phyloP scores from a whole-genome alignment of 2,113 vertebrate species.

The Eupsittula cactorum region DNA sequence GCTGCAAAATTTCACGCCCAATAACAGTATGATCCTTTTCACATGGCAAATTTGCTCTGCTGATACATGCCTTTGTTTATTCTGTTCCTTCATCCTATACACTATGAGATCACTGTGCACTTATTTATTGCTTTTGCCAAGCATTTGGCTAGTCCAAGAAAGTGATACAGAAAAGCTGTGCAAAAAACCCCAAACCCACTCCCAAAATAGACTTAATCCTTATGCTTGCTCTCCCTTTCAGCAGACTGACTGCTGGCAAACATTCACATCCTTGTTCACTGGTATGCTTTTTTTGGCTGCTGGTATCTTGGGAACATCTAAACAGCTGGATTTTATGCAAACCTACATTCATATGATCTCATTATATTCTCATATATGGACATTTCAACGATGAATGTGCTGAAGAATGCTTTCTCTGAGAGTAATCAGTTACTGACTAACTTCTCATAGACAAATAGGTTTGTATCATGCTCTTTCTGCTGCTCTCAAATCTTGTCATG shows the following conservation, averaged over 20 bases:
- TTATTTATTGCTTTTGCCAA: background rate
- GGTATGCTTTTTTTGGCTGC: slow-evolving; percentile 46
- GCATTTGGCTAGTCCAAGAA: background rate
- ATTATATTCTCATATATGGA: slow-evolving; percentile 39
- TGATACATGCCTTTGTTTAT: background rate
- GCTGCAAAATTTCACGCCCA: background rate
- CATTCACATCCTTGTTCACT: background rate
- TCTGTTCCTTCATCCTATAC: background rate
- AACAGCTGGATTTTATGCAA: slow-evolving; percentile 51
- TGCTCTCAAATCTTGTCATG: background rate
- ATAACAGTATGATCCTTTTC: background rate
- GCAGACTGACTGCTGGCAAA: slow-evolving; percentile 23
- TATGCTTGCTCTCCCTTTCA: slow-evolving; percentile 2
- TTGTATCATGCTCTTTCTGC: background rate
- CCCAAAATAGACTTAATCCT: slow-evolving; percentile 37
- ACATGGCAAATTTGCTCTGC: background rate
- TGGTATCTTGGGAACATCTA: slow-evolving; percentile 43
- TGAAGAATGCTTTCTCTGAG: slow-evolving; percentile 32
- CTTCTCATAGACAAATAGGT: background rate
- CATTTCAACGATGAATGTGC: slow-evolving; percentile 6
- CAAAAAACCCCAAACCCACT: background rate
- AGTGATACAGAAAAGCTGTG: background rate
- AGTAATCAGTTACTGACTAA: background rate
- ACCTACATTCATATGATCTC: slow-evolving; percentile 38
- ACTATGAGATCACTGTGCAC: background rate